Conservation (phyloP, 1,140 invertebrate genomes). For the Pectinophora gossypiella region DNA sequence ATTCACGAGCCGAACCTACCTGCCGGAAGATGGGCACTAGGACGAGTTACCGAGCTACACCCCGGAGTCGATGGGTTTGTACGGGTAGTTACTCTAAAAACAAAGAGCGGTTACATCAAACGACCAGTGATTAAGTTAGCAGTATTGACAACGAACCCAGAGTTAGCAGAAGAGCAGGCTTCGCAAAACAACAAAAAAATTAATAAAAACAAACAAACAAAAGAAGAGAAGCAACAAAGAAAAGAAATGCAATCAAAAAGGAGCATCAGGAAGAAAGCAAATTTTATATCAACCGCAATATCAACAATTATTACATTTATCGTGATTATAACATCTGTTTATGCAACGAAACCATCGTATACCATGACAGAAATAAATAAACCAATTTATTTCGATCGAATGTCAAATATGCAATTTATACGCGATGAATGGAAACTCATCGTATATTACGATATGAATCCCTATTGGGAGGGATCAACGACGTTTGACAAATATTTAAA, state of each 20-base stretch:
- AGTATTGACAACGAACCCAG: neutral
- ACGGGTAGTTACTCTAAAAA: slow-evolving; percentile 36
- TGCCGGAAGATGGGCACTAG: slow-evolving; percentile 38
- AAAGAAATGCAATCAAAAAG: too few relatives aligned
- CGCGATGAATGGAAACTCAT: slow-evolving; percentile 26
- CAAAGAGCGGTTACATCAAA: slow-evolving; percentile 9
- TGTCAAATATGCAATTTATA: slow-evolving; percentile 18
- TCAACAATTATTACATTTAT: too few relatives aligned
- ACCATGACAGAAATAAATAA: neutral
- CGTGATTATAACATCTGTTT: neutral
- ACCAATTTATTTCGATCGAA: slow-evolving; percentile 14
- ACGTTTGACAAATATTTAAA: slow-evolving; percentile 6
- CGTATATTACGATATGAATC: slow-evolving; percentile 21
- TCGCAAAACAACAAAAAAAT: too few relatives aligned
- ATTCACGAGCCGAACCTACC: slow-evolving; percentile 37
- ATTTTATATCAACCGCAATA: too few relatives aligned
- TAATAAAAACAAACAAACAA: too few relatives aligned
- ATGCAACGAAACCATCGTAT: neutral
- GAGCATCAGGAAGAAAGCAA: too few relatives aligned
- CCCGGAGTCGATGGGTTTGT: slow-evolving; percentile 38
- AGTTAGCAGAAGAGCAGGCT: too few relatives aligned
- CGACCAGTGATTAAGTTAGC: slow-evolving; percentile 12
- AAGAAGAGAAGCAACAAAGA: too few relatives aligned
- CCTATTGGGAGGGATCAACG: slow-evolving; percentile 14
- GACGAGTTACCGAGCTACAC: slow-evolving; percentile 30